A percentile compares a stretch with the other conserved stretches of the same genome.
phyloP scores from a whole-genome alignment of 2,797 vertebrate genomes.

The Enteromius afrohamiltoni region DNA sequence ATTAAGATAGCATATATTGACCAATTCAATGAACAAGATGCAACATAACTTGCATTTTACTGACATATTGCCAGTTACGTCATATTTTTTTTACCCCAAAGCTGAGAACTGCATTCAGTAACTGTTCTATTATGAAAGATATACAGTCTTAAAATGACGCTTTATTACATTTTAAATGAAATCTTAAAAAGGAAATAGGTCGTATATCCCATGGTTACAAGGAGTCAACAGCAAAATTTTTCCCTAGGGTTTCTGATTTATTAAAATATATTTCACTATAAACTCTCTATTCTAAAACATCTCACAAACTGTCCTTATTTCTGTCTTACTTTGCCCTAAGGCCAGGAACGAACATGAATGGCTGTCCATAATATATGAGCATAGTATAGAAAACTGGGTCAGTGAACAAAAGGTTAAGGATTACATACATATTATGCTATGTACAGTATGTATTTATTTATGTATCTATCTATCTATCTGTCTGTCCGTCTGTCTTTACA shows the following conservation, averaged over 20 bases:
- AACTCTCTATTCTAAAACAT: slow-evolving; percentile 15
- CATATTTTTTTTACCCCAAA: neutral
- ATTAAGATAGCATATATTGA: neutral
- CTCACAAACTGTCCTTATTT: slow-evolving; percentile 24
- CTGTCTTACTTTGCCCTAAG: slow-evolving; percentile 13
- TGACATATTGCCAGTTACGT: neutral
- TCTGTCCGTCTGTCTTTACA: neutral
- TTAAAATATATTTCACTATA: neutral
- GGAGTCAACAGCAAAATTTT: neutral
- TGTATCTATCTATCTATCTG: neutral
- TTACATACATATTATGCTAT: slow-evolving; percentile 4
- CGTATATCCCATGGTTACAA: neutral
- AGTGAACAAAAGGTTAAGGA: slow-evolving; percentile 35
- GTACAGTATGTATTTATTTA: neutral
- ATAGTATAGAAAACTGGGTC: slow-evolving; percentile 38
- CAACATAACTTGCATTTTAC: neutral
- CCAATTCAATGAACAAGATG: neutral
- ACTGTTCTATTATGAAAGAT: neutral
- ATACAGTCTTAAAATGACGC: neutral
- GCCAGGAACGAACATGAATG: slow-evolving; percentile 6
- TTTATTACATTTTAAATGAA: neutral
- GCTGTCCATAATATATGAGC: slow-evolving; percentile 32
- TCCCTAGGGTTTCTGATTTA: neutral
- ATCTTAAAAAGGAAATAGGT: neutral
- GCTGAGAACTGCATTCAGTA: neutral